Evolutionary conservation across 1,140 invertebrate genomes (phyloP).

Genomic region (Heliconius nattereri): DNA sequence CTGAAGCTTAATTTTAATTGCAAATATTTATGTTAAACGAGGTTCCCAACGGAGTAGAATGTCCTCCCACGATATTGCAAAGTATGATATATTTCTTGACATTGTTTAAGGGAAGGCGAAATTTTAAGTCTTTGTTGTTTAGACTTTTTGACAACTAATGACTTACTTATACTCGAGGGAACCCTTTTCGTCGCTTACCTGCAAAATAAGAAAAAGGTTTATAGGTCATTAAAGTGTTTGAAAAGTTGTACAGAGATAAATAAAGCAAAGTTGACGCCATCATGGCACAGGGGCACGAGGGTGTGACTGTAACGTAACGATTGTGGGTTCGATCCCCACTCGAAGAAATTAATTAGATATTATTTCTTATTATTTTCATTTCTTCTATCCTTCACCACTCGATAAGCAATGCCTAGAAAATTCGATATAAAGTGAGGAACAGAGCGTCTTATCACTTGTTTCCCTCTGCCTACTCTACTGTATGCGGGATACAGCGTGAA

Average conservation of each 20-base stretch:
- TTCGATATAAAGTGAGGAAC: no score
- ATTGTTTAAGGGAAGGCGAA: conserved; percentile 19
- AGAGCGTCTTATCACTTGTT: no score
- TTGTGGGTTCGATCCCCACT: no score
- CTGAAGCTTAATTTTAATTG: conserved; percentile 78
- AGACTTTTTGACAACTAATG: conserved; percentile 16
- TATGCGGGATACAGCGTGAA: no score
- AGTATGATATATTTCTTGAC: conserved; percentile 65
- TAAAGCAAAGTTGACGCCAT: not conserved
- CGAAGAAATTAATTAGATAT: no score
- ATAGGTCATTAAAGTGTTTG: not conserved
- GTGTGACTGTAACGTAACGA: no score
- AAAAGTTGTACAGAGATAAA: not conserved
- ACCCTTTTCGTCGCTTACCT: not conserved
- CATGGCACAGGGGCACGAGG: no score
- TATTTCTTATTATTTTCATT: no score
- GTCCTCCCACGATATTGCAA: conserved; percentile 61
- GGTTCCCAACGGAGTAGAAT: conserved; percentile 52
- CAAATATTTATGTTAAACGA: conserved; percentile 81
- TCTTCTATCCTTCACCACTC: no score
- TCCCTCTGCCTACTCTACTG: no score
- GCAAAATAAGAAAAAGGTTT: not conserved
- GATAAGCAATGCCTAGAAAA: no score
- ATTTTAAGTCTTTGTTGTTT: conserved; percentile 23
- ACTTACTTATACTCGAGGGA: conserved; percentile 15